Evolutionary conservation across 1,140 invertebrate genomes (phyloP), one percentile per base, ranked within the genome.

Genomic region (Maniola jurtina): DNA sequence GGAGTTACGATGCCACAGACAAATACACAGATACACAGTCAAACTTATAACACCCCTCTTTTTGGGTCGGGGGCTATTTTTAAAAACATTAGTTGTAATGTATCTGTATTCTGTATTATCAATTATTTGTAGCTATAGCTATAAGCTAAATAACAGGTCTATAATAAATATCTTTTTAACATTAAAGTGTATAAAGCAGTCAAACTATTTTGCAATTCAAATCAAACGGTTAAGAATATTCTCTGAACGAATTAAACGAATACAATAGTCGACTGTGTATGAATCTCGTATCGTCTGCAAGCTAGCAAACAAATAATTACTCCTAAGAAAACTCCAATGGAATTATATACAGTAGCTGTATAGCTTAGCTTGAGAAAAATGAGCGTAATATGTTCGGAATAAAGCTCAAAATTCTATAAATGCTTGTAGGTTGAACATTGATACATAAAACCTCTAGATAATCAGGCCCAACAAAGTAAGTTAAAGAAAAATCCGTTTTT

Each of bases 251-350:
- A 33, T 60, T n/a, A 60, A 14, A 45, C 10, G 42, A 33, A 11
- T 47, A 60, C 35, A 60, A 45, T 55, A 54, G 50, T 10, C 10
- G 7, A 55, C 16, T 16, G 13, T 55, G 35, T 55, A 1, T 60
- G 58, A 60, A 47, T 60, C 42, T 45, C 16, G 15, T 60, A 33
- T 0, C 42, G 42, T 42, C 38, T 45, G 40, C 42, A 42, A 25
- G 13, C 58, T 45, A 11, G 58, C 40, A 25, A 34, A 60, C 25
- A 60, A 6, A 60, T 60, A 59, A 59, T 60, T 55, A 55, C 54
- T 55, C 35, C 54, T 33, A 55, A 55, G 54, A 55, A 55, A 35
- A n/a, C 54, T 14, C 54, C 9, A 35, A 55, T 33, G 6, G 1
- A 40, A 10, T 35, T 36, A 38, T 15, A 64, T 14, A 55, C 54